Percentiles rank a stretch among this genome's conserved stretches.
Conservation (phyloP, 2,797 vertebrate species). For the Melanotaenia parkinsoni region DNA sequence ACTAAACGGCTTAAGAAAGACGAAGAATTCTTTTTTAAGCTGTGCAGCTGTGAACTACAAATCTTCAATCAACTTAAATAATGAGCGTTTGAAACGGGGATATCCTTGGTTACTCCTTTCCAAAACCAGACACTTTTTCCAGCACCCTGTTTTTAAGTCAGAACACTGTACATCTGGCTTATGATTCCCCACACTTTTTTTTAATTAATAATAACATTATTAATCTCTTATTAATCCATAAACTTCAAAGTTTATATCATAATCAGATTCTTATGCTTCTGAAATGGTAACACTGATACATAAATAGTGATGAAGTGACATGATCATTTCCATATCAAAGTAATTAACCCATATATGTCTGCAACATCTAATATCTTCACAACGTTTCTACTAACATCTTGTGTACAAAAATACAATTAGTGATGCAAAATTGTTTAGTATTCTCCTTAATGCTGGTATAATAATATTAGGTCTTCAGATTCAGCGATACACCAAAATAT, state of each 20-base stretch:
- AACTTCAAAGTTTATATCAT: neutral
- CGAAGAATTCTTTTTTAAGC: neutral
- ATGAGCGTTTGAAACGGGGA: neutral
- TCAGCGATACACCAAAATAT: slow-evolving; percentile 33
- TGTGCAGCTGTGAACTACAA: neutral
- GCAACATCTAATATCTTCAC: neutral
- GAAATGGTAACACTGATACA: neutral
- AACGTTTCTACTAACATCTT: neutral
- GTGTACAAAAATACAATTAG: slow-evolving; percentile 21
- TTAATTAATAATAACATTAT: neutral
- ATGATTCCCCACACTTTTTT: neutral
- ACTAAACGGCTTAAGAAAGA: neutral
- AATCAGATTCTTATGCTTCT: neutral
- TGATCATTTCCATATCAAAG: neutral
- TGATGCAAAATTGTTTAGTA: slow-evolving; percentile 14
- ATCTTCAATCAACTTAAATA: neutral
- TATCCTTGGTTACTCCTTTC: neutral
- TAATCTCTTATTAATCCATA: neutral
- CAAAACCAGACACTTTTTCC: neutral
- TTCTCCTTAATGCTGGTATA: neutral
- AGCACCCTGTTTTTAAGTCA: neutral
- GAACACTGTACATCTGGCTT: neutral
- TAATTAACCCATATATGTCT: neutral
- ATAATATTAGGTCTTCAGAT: slow-evolving; percentile 10
- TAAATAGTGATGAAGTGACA: neutral